A percentile compares a stretch with the other conserved stretches of the same genome.
Evolutionary conservation across 2,888 invertebrate species (phyloP).

Genomic region (Papilio protenor): DNA sequence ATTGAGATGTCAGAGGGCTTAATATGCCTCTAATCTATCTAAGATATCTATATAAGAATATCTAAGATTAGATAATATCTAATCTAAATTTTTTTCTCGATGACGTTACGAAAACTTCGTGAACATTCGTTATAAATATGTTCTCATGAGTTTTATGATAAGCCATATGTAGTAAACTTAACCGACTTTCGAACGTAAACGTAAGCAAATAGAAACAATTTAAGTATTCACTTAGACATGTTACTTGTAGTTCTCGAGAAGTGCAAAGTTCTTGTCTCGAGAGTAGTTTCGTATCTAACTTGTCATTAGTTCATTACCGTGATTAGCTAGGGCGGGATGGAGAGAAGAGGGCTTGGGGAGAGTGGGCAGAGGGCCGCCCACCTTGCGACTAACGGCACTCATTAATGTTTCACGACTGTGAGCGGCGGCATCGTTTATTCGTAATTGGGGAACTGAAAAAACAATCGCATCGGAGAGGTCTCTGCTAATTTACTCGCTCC

Average conservation of each 20-base stretch:
- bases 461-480: constrained; percentile 67
- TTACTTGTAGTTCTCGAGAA: constrained; percentile 7
- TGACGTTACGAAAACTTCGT: too few species aligned
- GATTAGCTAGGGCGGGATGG: constrained; percentile 58
- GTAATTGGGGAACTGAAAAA: constrained; percentile 77
- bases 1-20: not conserved
- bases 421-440: constrained; percentile 70
- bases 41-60: too few species aligned
- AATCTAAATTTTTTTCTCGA: too few species aligned
- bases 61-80: too few species aligned
- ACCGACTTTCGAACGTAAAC: not conserved
- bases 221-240: constrained; percentile 23
- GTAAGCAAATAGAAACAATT: constrained; percentile 24
- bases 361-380: constrained; percentile 49
- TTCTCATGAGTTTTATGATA: too few species aligned
- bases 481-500: constrained; percentile 66
- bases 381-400: constrained; percentile 62
- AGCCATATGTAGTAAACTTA: not conserved
- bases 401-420: constrained; percentile 78
- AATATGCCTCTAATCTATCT: too few species aligned
- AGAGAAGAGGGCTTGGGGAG: constrained; percentile 41
- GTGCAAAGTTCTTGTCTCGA: constrained; percentile 54
- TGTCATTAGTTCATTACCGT: constrained; percentile 78
- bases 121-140: too few species aligned
- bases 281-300: constrained; percentile 65